Evolutionary conservation across 64 coral and sea anemone species (phyloP).

Genomic region (Dendrophyllia cribrosa): DNA sequence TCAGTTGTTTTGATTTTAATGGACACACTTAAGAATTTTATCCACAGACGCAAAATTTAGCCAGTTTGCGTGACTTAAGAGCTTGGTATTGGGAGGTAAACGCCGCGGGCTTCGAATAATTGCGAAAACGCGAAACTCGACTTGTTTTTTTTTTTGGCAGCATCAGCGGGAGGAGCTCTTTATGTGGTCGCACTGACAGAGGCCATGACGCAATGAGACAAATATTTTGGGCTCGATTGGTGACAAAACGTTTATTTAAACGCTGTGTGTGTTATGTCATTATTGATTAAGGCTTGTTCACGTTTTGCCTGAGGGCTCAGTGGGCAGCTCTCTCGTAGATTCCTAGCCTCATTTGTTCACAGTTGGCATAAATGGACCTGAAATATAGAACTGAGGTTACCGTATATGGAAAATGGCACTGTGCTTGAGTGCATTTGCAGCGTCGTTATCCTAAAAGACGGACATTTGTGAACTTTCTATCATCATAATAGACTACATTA

Average conservation of each 20-base stretch:
- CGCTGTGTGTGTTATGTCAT: neutral
- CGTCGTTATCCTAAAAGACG: neutral
- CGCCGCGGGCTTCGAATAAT: neutral
- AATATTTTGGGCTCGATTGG: neutral
- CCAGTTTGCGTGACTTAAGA: neutral
- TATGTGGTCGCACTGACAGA: neutral
- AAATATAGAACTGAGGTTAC: neutral
- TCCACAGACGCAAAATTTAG: neutral
- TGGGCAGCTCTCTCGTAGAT: neutral
- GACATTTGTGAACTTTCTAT: no score
- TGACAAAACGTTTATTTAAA: neutral
- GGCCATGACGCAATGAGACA: neutral
- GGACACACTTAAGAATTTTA: no score
- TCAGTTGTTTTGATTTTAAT: no score
- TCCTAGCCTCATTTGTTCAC: neutral
- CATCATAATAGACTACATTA: no score
- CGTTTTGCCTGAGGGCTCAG: neutral
- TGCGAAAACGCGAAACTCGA: neutral
- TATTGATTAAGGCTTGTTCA: neutral
- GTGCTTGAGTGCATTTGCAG: neutral
- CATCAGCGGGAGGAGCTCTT: neutral
- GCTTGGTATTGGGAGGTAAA: neutral
- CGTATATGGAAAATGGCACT: neutral
- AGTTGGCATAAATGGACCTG: neutral
- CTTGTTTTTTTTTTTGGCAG: neutral